phyloP scores from a whole-genome alignment of 2,888 invertebrate genomes.

The Piscicola geometra region DNA sequence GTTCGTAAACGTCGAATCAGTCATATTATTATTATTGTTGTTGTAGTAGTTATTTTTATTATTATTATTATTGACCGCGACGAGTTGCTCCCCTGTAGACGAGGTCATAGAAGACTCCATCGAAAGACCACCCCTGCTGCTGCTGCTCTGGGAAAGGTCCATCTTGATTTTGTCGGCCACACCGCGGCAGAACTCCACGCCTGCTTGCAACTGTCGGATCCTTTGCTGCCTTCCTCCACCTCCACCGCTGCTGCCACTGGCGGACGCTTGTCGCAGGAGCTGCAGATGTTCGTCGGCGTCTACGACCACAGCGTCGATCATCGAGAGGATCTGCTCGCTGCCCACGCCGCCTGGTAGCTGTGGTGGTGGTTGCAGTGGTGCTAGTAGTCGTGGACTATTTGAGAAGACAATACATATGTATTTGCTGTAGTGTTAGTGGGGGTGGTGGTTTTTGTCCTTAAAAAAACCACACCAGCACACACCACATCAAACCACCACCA shows the following conservation, averaged over 20 bases:
- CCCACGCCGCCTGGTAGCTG: slow-evolving; percentile 26
- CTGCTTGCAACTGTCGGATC: slow-evolving; percentile 7
- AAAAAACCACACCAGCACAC: neutral
- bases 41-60: neutral
- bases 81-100: neutral
- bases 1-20: neutral
- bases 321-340: slow-evolving; percentile 25
- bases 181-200: slow-evolving; percentile 11
- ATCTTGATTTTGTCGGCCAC: slow-evolving; percentile 19
- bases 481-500: too few species aligned
- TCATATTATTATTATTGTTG: neutral
- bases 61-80: neutral
- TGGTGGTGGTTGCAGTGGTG: neutral
- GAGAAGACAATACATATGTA: too few species aligned
- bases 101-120: neutral
- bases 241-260: neutral
- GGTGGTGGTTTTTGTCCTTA: too few species aligned
- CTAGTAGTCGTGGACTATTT: too few species aligned
- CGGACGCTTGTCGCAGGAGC: neutral
- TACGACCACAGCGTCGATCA: slow-evolving; percentile 14
- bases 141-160: slow-evolving; percentile 15
- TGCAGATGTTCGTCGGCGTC: slow-evolving; percentile 16
- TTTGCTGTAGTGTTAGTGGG: too few species aligned
- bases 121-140: neutral
- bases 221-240: neutral